Base-by-base conservation (phyloP, 1,140 invertebrate genomes). In the Drosophila gunungcola region DNA sequence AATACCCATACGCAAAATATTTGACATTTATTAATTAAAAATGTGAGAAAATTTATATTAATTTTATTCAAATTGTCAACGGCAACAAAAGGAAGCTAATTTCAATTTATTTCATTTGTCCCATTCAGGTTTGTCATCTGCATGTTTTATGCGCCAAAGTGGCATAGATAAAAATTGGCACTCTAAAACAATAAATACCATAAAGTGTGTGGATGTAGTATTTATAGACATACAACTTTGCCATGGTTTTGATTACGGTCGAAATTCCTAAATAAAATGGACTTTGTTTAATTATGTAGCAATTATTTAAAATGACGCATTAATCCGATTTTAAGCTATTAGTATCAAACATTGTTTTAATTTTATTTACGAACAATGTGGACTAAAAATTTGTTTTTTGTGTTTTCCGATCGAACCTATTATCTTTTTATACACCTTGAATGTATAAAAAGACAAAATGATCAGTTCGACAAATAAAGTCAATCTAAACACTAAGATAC, bases 21-120 rank as follows among this genome's bases (percentile, higher is more conserved):
- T 89, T 88, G 84, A 88, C 84, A 89, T 84, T 89, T 88, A 89
- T 89, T 89, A 88, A 88, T 88, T 88, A 88, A 88, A 88, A 88
- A 80, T 90, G 77, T 62, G 54, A 58, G 56, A 63, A 86, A 88
- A 84, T 88, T 73, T 88, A 84, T 88, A 88, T 89, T 88, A 88
- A 88, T 88, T 89, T 88, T 89, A 88, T 88, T 88, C 85, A 89
- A 83, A 88, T 86, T 86, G 82, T 86, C 82, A 86, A 69, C 79
- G 55, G 82, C 83, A 88, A 83, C 79, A 86, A 72, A 86, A 89
- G 83, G 84, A 82, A 88, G 83, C 83, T 83, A 89, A 88, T 88
- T 89, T 88, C 63, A 88, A 83, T 89, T 80, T 88, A 88, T 89
- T 80, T 83, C 82, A 88, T 82, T 76, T 79, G 56, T 75, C 46